Percentiles rank a stretch among this genome's conserved stretches.
Evolutionary conservation across 2,888 invertebrate genomes (phyloP).

Genomic region (Heliconius cydno): DNA sequence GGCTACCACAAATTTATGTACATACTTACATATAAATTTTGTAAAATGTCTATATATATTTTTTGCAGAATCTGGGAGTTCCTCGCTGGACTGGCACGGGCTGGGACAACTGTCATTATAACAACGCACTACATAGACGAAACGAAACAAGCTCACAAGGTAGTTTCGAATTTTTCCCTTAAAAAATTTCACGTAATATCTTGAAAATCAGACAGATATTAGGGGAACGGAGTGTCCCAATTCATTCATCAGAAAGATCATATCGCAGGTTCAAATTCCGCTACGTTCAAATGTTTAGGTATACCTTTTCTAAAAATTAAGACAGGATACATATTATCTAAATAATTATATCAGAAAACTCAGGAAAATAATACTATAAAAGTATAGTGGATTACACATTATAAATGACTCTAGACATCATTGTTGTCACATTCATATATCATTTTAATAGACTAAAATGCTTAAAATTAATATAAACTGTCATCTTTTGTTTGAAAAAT

Average conservation of each 20-base stretch:
- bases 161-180: neutral
- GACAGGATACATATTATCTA: too few species aligned
- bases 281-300: too few species aligned
- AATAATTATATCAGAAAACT: neutral
- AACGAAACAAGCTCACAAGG: conserved; percentile 79
- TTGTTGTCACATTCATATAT: neutral
- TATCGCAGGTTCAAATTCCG: too few species aligned
- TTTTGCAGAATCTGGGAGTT: conserved; percentile 92
- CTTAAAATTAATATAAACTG: neutral
- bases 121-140: conserved; percentile 98
- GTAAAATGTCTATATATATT: neutral
- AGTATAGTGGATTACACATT: neutral
- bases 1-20: too few species aligned
- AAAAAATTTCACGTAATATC: neutral
- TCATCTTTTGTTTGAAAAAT: neutral
- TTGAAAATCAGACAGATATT: neutral
- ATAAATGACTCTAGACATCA: neutral
- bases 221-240: too few species aligned
- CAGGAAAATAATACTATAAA: neutral
- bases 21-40: neutral
- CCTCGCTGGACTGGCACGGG: conserved; percentile 87
- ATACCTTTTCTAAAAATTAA: too few species aligned
- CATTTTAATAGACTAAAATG: neutral
- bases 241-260: too few species aligned
- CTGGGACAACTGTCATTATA: conserved; percentile 92